Evolutionary conservation across 2,797 vertebrate genomes (phyloP).

Genomic region (Sylvia borin): DNA sequence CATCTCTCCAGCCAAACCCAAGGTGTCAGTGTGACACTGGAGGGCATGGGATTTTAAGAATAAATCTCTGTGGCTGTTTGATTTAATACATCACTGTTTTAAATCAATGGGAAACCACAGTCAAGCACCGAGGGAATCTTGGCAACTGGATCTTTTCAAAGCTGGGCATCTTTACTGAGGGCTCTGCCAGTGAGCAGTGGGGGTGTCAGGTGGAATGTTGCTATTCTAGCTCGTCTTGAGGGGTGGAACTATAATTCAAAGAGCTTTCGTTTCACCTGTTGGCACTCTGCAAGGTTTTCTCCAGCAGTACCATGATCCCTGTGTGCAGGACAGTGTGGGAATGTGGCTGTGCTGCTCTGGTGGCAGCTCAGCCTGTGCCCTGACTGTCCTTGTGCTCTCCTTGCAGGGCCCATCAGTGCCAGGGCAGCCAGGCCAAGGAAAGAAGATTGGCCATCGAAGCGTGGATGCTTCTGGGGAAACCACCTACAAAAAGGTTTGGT

Average conservation of each 20-base stretch:
- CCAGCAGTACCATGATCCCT: not conserved
- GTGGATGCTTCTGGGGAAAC: constrained; percentile 98
- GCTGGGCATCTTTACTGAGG: not conserved
- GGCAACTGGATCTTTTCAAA: not conserved
- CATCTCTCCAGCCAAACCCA: rapidly evolving
- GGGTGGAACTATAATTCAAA: not conserved
- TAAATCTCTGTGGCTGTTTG: not conserved
- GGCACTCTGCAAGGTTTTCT: not conserved
- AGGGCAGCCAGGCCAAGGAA: constrained; percentile 85
- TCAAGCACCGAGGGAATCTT: not conserved
- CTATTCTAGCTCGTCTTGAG: not conserved
- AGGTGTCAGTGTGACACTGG: not conserved
- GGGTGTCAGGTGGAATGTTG: not conserved
- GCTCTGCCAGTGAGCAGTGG: not conserved
- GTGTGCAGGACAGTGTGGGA: not conserved
- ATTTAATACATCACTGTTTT: not conserved
- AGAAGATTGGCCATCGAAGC: constrained; percentile 93
- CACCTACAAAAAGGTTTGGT: constrained; percentile 95
- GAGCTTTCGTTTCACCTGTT: not conserved
- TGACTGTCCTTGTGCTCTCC: not conserved
- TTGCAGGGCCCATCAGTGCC: constrained; percentile 84
- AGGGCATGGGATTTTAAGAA: not conserved
- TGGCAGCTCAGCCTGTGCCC: not conserved
- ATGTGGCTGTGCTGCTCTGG: not conserved
- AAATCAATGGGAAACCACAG: not conserved